phyloP scores from a whole-genome alignment of 2,888 invertebrate species.

The Pyrocoelia pectoralis region DNA sequence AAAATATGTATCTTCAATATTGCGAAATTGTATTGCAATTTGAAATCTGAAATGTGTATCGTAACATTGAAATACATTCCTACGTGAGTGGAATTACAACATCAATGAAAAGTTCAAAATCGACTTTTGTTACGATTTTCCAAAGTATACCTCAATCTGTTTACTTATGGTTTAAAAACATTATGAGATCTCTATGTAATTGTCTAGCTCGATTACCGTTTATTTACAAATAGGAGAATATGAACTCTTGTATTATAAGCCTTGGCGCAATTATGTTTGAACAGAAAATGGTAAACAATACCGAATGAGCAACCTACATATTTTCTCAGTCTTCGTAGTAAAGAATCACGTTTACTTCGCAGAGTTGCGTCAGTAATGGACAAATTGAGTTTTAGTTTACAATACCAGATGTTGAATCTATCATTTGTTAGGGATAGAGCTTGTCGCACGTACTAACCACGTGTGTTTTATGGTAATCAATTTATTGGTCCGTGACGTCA shows the following conservation, averaged over 20 bases:
- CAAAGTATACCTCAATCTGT: background rate
- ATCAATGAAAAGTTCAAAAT: background rate
- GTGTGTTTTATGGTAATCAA: background rate
- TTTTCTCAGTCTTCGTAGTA: background rate
- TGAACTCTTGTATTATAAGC: background rate
- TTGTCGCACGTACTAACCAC: background rate
- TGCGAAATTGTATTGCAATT: no score
- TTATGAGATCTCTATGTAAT: background rate
- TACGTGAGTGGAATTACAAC: slow-evolving; percentile 1
- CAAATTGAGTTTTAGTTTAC: slow-evolving; percentile 1
- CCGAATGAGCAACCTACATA: background rate
- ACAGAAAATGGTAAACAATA: background rate
- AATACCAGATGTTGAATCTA: background rate
- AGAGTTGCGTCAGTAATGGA: slow-evolving; percentile 1
- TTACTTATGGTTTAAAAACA: background rate
- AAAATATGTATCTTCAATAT: no score
- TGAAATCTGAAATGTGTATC: no score
- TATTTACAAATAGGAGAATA: background rate
- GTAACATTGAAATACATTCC: no score
- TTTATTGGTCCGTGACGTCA: background rate
- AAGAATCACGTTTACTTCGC: background rate
- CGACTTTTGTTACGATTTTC: background rate
- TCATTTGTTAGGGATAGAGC: background rate
- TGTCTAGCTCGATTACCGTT: no score
- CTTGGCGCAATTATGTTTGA: background rate